Evolutionary conservation across 2,888 invertebrate genomes (phyloP), one percentile per base, ranked within the genome.

Genomic region (Coelogynopora nodosa): DNA sequence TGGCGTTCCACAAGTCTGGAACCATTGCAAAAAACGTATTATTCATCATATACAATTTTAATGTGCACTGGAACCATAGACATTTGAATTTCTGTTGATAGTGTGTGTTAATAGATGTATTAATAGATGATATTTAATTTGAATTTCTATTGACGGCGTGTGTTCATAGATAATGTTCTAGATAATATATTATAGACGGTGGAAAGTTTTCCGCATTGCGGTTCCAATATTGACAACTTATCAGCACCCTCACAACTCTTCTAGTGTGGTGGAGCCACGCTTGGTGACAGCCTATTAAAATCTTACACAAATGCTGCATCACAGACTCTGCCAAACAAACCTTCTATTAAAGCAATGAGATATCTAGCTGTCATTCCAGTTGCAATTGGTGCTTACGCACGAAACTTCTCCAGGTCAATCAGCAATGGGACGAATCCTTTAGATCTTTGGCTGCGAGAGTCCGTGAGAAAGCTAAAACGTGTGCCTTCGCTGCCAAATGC

Each of bases 201-300:
- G n/a, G n/a, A n/a, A n/a, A n/a, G n/a, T n/a, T n/a, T n/a, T n/a
- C n/a, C n/a, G n/a, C n/a, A n/a, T n/a, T n/a, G n/a, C n/a, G n/a
- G 23, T n/a, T 74, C 23, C 23, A 26, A 26, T 74, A 26, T 74
- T 26, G 27, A 74, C 23, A 26, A 74, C 23, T n/a, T 26, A 74
- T 74, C 74, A 74, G 74, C 74, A 74, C 74, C 74, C 74, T 74
- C 74, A 74, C 5, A 74, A 26, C 27, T 74, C 27, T 74, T 74
- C 74, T 26, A 74, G 23, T 74, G 74, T 74, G 74, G 18, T n/a
- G 74, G 74, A 26, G 23, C 74, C 74, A 74, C 10, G 18, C 23
- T 74, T n/a, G 74, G 27, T 74, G 74, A 74, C 74, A 74, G 74
- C 23, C 74, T 74, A n/a, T 26, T 13, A 26, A 74, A 74, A 74